Percentiles rank a stretch among this genome's conserved stretches.
These are phyloP conservation scores for Pampusana beccarii DNA, from an alignment of 2,113 vertebrate species.

Conservation along the genomic window DNA sequence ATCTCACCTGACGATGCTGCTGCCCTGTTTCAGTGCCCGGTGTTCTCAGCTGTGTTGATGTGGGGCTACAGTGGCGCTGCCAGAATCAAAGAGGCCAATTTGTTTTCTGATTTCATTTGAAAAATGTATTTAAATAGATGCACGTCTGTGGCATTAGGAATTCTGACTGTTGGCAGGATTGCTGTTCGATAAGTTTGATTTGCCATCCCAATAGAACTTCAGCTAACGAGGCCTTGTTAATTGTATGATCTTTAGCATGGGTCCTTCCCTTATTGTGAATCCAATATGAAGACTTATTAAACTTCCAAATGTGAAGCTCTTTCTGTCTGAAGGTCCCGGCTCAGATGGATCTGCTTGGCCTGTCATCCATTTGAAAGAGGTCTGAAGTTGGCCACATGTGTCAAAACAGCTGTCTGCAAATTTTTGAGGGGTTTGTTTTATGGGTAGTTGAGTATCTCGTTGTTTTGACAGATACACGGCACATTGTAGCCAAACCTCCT, in stretches of 20 bases:
- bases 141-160: background rate
- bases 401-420: background rate
- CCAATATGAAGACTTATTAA: background rate
- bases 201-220: background rate
- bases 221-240: slow-evolving; percentile 4
- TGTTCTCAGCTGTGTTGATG: slow-evolving; percentile 30
- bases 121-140: background rate
- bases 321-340: background rate
- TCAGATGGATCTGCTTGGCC: background rate
- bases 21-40: background rate
- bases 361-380: background rate
- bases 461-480: background rate
- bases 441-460: background rate
- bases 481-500: background rate
- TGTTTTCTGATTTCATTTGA: background rate
- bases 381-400: background rate
- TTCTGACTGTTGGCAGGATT: background rate
- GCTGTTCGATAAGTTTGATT: background rate
- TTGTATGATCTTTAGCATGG: background rate
- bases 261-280: background rate
- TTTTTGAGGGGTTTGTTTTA: background rate
- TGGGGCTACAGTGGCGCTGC: background rate
- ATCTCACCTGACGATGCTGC: background rate
- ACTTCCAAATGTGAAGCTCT: background rate
- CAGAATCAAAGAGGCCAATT: background rate